These are phyloP conservation scores for Homarus gammarus DNA, from an alignment of 2,888 invertebrate species.

Conservation along the genomic window DNA sequence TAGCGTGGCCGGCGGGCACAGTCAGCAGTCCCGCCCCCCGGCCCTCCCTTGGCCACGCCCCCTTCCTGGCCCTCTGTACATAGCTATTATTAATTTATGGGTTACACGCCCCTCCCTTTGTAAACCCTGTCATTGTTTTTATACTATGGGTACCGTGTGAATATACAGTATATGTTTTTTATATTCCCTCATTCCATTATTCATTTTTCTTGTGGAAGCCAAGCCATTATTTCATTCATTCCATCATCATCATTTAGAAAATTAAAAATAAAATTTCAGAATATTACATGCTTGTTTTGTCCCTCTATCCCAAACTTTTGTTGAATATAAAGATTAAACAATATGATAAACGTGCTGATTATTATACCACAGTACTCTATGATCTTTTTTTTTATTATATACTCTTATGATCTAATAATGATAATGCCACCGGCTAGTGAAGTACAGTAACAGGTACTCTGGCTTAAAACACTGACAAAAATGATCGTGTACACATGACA, in stretches of 20 bases:
- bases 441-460: too few relatives aligned
- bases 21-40: constrained; percentile 38
- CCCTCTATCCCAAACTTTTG: too few relatives aligned
- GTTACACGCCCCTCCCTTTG: constrained; percentile 40
- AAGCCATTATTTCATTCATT: constrained; percentile 32
- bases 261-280: constrained; percentile 35
- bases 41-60: constrained; percentile 22
- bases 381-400: too few relatives aligned
- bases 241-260: constrained; percentile 48
- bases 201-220: constrained; percentile 49
- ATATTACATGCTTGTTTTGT: background rate
- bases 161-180: constrained; percentile 68
- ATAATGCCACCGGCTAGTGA: too few relatives aligned
- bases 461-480: too few relatives aligned
- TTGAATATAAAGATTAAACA: too few relatives aligned
- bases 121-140: constrained; percentile 68
- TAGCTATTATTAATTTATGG: constrained; percentile 56
- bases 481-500: too few relatives aligned
- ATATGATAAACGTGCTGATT: too few relatives aligned
- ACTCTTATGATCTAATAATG: too few relatives aligned
- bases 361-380: too few relatives aligned
- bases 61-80: constrained; percentile 43
- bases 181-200: constrained; percentile 56
- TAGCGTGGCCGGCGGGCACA: constrained; percentile 44
- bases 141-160: constrained; percentile 61